Conservation (phyloP, 2,113 vertebrate genomes). For the Corynorhinus townsendii region DNA sequence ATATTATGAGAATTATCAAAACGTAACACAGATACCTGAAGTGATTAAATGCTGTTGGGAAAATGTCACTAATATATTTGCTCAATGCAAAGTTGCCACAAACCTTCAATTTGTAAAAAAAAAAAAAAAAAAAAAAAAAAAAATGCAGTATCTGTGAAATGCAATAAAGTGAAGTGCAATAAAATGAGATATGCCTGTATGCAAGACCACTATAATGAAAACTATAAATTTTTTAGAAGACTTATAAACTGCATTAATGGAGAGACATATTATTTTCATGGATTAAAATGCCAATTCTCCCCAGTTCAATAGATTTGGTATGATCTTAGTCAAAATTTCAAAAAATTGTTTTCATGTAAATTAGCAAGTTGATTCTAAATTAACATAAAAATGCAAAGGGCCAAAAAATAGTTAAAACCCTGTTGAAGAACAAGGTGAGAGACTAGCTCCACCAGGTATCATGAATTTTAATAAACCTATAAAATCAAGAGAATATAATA, state of each 20-base stretch:
- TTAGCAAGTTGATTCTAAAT: not conserved
- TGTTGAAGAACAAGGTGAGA: not conserved
- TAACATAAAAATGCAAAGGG: not conserved
- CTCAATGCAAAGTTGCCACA: not conserved
- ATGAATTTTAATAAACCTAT: not conserved
- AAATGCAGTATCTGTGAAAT: not conserved
- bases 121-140: not conserved
- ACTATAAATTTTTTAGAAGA: not conserved
- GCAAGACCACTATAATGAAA: not conserved
- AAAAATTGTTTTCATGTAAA: not conserved
- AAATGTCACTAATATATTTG: not conserved
- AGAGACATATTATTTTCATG: not conserved
- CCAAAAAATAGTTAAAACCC: not conserved
- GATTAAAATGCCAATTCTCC: not conserved
- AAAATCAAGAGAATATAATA: not conserved
- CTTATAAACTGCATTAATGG: not conserved
- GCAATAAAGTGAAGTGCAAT: not conserved
- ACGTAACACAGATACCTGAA: not conserved
- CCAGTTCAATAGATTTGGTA: not conserved
- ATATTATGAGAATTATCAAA: not conserved
- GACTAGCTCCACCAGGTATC: not conserved
- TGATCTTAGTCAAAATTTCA: not conserved
- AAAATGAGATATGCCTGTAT: not conserved
- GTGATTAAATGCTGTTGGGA: not conserved
- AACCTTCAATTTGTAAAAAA: not conserved